Evolutionary conservation across 2,797 vertebrate genomes (phyloP), one percentile per base, ranked within the genome.

Genomic region (Taeniopygia guttata): DNA sequence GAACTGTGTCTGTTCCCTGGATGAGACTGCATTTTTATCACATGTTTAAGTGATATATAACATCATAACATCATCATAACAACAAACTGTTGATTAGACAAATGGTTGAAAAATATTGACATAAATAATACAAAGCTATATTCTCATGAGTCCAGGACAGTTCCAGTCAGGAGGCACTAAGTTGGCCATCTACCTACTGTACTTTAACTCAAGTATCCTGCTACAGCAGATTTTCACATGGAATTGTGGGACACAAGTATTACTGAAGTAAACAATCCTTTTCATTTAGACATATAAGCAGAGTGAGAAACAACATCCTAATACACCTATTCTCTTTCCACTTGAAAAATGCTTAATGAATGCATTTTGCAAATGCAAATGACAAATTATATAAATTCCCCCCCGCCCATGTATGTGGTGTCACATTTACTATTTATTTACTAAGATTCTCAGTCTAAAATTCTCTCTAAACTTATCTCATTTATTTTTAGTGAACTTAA

Each of bases 101-200:
- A 96, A 96, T 90, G 49, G 87, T 11, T 90, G 29, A 88, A 78
- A 95, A 94, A 95, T 51, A 85, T 66, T 34, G 75, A 32, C 67
- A 84, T 26, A 62, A 93, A 89, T 42, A 84, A 48, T 30, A 27
- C 27, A 92, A 74, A 87, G 52, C 54, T 91, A 25, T 63, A 87
- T 87, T 90, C 70, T 94, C 58, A 74, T 19, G 3, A 90, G 29
- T 56, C 40, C 5, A 3, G 38, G 72, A 75, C 72, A 54, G 80
- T 91, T 94, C 86, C 58, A 75, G 76, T 62, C 34, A 68, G 64
- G 77, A 93, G 75, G 55, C 6, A 19, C 64, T 84, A 48, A 45
- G 30, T 38, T 73, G 62, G 55, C 63, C 38, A 46, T 64, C 90
- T 58, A 93, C 83, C 46, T 30, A 38, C 6, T 64, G 48, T n/a